These are phyloP conservation scores for Morone chrysops DNA, from an alignment of 2,113 vertebrate species.

Conservation along the genomic window DNA sequence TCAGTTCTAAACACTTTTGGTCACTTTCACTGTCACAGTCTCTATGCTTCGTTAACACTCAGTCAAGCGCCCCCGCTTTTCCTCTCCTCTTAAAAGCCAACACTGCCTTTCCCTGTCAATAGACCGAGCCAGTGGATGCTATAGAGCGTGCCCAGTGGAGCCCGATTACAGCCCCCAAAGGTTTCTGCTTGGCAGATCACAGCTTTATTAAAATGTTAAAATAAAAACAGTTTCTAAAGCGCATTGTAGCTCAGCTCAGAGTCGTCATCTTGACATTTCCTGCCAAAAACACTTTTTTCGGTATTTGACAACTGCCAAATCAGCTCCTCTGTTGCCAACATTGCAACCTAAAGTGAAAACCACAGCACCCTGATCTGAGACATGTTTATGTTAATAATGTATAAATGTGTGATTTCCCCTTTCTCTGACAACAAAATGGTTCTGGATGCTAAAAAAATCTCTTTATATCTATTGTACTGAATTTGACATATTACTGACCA, in stretches of 20 bases:
- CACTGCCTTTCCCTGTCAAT: conserved; percentile 24
- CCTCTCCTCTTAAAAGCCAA: conserved; percentile 54
- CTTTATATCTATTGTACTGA: neutral
- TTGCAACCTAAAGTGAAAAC: neutral
- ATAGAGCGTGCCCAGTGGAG: conserved; percentile 46
- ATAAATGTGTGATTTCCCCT: neutral
- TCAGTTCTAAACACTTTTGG: conserved; percentile 14
- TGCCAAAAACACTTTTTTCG: conserved; percentile 25
- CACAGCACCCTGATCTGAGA: neutral
- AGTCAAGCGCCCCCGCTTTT: conserved; percentile 56
- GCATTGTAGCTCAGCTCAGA: conserved; percentile 10
- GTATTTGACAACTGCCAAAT: neutral
- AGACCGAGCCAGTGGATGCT: conserved; percentile 17
- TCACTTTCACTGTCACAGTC: conserved; percentile 41
- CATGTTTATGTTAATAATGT: neutral
- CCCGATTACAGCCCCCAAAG: conserved; percentile 35
- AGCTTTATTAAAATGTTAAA: conserved; percentile 39
- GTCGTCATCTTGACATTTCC: neutral
- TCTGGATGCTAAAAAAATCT: neutral
- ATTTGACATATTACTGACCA: neutral
- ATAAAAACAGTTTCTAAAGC: conserved; percentile 1
- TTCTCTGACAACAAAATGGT: neutral
- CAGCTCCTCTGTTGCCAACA: conserved; percentile 7
- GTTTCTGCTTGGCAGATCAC: conserved; percentile 57
- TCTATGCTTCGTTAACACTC: conserved; percentile 67